Percentiles rank a stretch among this genome's conserved stretches.
Conservation (phyloP, 2,113 vertebrate genomes). For the Dascyllus trimaculatus region DNA sequence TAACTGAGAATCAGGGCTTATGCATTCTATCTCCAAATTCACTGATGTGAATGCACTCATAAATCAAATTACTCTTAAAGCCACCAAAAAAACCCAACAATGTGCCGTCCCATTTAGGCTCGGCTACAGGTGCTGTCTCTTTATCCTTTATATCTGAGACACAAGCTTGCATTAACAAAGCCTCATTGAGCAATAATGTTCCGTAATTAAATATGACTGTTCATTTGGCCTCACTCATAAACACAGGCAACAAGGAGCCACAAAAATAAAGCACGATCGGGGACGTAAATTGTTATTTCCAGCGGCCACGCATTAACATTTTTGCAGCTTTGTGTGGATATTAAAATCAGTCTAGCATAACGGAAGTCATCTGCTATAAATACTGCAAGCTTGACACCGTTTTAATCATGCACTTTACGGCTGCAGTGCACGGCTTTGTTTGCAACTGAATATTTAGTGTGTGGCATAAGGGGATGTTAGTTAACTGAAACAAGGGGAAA, state of each 20-base stretch:
- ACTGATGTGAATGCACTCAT: constrained; percentile 8
- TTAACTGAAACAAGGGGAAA: constrained; percentile 31
- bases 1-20: not conserved
- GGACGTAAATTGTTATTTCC: constrained; percentile 59
- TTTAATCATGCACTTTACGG: constrained; percentile 61
- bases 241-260: constrained; percentile 42
- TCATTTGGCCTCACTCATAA: constrained; percentile 61
- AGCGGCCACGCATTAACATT: constrained; percentile 56
- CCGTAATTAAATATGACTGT: constrained; percentile 72
- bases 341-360: constrained; percentile 59
- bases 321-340: constrained; percentile 56
- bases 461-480: constrained; percentile 27
- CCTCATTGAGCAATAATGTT: constrained; percentile 64
- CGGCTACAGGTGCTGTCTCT: constrained; percentile 45
- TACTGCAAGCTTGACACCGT: constrained; percentile 17
- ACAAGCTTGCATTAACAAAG: constrained; percentile 59
- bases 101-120: constrained; percentile 22
- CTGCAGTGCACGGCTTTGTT: constrained; percentile 43
- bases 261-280: constrained; percentile 47
- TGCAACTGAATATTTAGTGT: constrained; percentile 30
- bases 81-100: not conserved
- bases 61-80: constrained; percentile 12
- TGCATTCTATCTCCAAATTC: not conserved
- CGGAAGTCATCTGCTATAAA: constrained; percentile 58
- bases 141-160: constrained; percentile 60